Percentiles rank a stretch among this genome's conserved stretches.
Evolutionary conservation across 2,113 vertebrate genomes (phyloP).

Genomic region (Notarius lentiginosus): DNA sequence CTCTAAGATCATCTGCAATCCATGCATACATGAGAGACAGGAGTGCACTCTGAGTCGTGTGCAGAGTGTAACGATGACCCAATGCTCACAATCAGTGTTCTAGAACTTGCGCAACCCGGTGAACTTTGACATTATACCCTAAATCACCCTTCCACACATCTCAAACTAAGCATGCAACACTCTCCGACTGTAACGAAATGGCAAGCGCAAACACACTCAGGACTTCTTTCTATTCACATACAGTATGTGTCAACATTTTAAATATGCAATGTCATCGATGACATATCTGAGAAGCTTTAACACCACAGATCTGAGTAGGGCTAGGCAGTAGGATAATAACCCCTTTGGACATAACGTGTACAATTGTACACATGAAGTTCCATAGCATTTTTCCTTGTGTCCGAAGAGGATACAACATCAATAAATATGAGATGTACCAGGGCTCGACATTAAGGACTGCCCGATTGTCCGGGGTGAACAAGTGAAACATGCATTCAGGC

Average conservation of each 20-base stretch:
- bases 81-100: slow-evolving; percentile 35
- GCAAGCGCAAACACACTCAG: neutral
- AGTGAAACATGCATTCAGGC: no score
- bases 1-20: neutral
- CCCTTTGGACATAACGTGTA: no score
- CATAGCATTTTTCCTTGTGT: no score
- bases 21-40: neutral
- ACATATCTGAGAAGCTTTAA: neutral
- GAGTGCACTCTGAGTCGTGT: slow-evolving; percentile 11
- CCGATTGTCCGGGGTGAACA: no score
- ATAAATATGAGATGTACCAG: neutral
- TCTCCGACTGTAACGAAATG: neutral
- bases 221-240: neutral
- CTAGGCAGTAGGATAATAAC: neutral
- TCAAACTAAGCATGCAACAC: neutral
- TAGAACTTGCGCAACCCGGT: slow-evolving; percentile 34
- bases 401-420: no score
- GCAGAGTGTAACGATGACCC: slow-evolving; percentile 36
- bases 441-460: no score
- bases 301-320: neutral
- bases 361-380: no score
- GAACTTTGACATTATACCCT: slow-evolving; percentile 46
- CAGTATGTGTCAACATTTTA: neutral
- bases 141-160: neutral
- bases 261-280: neutral